Evolutionary conservation across 2,113 vertebrate genomes (phyloP).

Genomic region (Lycocorax pyrrhopterus): DNA sequence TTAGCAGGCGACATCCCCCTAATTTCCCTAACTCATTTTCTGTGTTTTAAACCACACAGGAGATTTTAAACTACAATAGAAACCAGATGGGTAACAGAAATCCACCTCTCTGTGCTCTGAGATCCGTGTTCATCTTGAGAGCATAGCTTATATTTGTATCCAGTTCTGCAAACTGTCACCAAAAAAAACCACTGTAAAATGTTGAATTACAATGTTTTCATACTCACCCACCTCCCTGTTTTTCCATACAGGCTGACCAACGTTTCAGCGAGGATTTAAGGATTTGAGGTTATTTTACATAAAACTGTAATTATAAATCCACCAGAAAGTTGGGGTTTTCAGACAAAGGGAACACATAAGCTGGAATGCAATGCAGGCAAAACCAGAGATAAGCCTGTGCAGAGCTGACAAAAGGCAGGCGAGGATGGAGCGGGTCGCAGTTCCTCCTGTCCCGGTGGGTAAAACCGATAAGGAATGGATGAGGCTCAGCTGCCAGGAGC

Average conservation of each 20-base stretch:
- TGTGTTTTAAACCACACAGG: background rate
- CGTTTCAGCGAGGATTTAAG: background rate
- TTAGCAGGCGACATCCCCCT: background rate
- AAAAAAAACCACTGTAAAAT: background rate
- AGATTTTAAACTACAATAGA: background rate
- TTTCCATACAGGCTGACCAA: background rate
- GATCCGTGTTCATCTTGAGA: background rate
- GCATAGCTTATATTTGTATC: fast-evolving
- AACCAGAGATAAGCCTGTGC: background rate
- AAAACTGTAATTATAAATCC: background rate
- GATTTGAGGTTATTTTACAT: background rate
- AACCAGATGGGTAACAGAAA: background rate
- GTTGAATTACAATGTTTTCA: background rate
- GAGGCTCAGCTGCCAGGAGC: background rate
- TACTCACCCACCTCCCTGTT: background rate
- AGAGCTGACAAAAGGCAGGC: background rate
- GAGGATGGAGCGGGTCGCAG: background rate
- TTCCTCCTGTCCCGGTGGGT: background rate
- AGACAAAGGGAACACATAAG: background rate
- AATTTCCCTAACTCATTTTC: background rate
- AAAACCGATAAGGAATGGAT: background rate
- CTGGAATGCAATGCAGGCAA: background rate
- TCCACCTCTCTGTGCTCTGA: background rate
- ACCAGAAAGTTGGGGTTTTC: background rate
- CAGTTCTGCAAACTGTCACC: background rate